Base-by-base conservation (phyloP, 2,797 vertebrate genomes). In the Cuculus canorus region DNA sequence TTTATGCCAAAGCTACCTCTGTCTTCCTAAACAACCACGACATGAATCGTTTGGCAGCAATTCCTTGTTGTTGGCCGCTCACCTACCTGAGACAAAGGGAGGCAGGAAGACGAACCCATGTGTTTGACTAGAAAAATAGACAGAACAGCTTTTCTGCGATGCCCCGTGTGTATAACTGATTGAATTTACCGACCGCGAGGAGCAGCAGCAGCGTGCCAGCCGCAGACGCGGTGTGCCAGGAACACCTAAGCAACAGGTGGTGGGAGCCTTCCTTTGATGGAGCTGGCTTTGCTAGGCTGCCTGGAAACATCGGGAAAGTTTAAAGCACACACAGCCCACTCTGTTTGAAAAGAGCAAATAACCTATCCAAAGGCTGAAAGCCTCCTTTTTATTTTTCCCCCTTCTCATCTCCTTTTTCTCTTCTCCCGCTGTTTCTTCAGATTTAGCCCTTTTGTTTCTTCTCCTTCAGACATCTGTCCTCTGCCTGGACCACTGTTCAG, bases 401-500 rank as follows among this genome's bases (percentile, higher is more conserved):
- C 5, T 4, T 11, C 69, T 17, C 68, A 73, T 77, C 84, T 92
- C 77, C 56, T n/a, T 93, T 90, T 76, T 82, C 30, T 72, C 41
- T 78, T 54, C 30, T 45, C 76, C 75, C 0, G 32, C 80, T 82
- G 66, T 56, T 94, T 73, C 72, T 84, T 95, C 81, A 95, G 84
- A 88, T 93, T 94, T 52, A 86, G 48, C n/a, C 71, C 90, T 94
- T 96, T 95, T 97, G 95, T 97, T 88, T 96, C 90, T 95, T 80
- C 82, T 73, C 76, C 53, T 85, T 73, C 81, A 88, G 78, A 82
- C 89, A 97, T 96, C 71, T 96, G 92, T 88, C 92, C 94, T 94
- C 52, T 82, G 92, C 77, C 60, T 75, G 88, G 90, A 64, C 92
- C 21, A 33, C 92, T 80, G 91, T 35, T 96, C 25, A 4, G 79